These are phyloP conservation scores for Darevskia nairensis DNA, from an alignment of 2,797 vertebrate genomes.

Conservation along the genomic window DNA sequence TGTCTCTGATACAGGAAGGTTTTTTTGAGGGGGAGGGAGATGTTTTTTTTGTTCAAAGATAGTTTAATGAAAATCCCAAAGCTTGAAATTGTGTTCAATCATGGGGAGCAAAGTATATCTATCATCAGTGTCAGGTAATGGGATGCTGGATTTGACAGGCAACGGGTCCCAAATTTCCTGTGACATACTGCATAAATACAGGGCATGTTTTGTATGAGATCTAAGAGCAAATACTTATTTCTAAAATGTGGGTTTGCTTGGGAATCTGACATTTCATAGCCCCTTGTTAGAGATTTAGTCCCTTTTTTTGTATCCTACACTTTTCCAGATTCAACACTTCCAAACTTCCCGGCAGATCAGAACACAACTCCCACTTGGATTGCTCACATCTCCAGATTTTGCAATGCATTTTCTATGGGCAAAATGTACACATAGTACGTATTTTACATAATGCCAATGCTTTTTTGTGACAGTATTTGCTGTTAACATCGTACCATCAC, in stretches of 20 bases:
- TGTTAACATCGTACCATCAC: no score
- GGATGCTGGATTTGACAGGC: neutral
- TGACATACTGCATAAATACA: neutral
- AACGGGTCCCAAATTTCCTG: neutral
- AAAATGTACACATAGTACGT: no score
- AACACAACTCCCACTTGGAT: no score
- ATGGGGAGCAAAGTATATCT: constrained; percentile 11
- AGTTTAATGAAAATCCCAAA: constrained; percentile 24
- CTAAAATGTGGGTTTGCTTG: neutral
- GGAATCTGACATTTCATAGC: neutral
- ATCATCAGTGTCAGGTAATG: constrained; percentile 1
- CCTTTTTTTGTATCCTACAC: no score
- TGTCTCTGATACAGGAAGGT: neutral
- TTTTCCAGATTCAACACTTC: no score
- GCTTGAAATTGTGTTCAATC: constrained; percentile 11
- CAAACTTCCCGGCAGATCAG: no score
- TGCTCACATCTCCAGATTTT: no score
- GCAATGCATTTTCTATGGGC: no score
- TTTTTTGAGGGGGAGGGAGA: neutral
- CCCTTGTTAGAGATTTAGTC: neutral
- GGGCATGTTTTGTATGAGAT: neutral
- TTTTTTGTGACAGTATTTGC: no score
- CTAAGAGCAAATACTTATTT: neutral
- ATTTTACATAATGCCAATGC: no score
- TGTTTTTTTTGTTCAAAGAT: neutral